Percentiles rank a stretch among this genome's conserved stretches.
These are phyloP conservation scores for Mobula hypostoma DNA, from an alignment of 2,113 vertebrate species.

Conservation along the genomic window DNA sequence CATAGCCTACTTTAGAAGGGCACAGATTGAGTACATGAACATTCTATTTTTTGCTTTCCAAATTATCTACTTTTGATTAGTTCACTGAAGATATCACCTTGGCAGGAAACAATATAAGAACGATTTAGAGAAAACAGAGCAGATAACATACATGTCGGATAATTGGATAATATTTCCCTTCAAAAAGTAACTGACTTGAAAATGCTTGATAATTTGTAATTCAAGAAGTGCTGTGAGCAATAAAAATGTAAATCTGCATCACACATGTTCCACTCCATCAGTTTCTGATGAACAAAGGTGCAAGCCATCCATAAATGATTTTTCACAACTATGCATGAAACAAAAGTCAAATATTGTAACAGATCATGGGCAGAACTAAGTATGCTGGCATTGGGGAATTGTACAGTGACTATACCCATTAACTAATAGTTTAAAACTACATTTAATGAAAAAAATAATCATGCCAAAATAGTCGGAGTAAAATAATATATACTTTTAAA, in stretches of 20 bases:
- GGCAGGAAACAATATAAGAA: constrained; percentile 50
- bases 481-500: not conserved
- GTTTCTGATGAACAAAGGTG: constrained; percentile 53
- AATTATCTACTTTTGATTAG: constrained; percentile 44
- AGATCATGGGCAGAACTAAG: not conserved
- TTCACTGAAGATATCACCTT: constrained; percentile 44
- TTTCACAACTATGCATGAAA: constrained; percentile 54
- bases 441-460: not conserved
- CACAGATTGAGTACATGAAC: not conserved
- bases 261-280: constrained; percentile 59
- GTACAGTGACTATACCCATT: not conserved
- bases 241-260: constrained; percentile 61
- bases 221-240: constrained; percentile 57
- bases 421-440: not conserved
- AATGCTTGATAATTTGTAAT: constrained; percentile 64
- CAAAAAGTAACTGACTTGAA: constrained; percentile 61
- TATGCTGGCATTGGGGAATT: not conserved
- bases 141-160: constrained; percentile 61
- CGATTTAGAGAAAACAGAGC: constrained; percentile 66
- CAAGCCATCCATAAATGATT: constrained; percentile 58
- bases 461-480: not conserved
- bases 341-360: constrained; percentile 2
- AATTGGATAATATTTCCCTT: constrained; percentile 65
- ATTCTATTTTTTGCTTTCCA: constrained; percentile 1
- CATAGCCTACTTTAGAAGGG: not conserved